Conservation (phyloP, 1,140 invertebrate genomes). For the Trichoplusia ni region DNA sequence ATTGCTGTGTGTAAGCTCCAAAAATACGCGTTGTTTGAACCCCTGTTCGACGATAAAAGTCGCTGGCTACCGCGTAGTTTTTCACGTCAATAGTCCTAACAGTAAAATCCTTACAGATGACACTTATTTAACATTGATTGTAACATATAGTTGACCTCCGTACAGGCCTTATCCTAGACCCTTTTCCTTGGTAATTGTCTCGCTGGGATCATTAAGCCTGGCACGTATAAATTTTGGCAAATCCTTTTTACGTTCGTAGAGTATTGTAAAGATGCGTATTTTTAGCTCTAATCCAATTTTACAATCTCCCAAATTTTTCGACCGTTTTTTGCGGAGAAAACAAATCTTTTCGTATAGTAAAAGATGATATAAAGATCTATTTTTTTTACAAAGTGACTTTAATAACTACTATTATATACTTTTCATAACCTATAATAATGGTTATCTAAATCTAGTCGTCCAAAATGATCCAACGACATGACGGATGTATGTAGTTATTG, state of each 20-base stretch:
- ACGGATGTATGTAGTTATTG: background rate
- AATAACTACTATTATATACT: no score
- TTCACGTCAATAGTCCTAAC: constrained; percentile 18
- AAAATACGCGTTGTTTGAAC: constrained; percentile 7
- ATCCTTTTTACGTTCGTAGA: constrained; percentile 26
- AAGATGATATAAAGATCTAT: no score
- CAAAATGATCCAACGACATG: no score
- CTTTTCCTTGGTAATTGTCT: constrained; percentile 45
- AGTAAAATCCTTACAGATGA: constrained; percentile 28
- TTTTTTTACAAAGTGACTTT: no score
- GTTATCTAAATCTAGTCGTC: no score
- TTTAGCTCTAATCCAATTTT: no score
- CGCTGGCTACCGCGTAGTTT: constrained; percentile 22
- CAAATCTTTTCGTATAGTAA: no score
- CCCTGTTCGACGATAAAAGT: constrained; percentile 7
- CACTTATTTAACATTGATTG: constrained; percentile 39
- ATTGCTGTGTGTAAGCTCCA: constrained; percentile 9
- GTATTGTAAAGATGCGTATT: no score
- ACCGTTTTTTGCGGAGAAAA: no score
- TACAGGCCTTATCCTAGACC: constrained; percentile 34
- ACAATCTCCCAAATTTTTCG: no score
- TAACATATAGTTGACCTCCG: constrained; percentile 43
- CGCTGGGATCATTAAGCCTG: constrained; percentile 42
- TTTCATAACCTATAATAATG: no score
- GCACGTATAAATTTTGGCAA: constrained; percentile 44